Percentiles rank a stretch among this genome's conserved stretches.
phyloP scores from a whole-genome alignment of 1,140 invertebrate genomes.

The Musca vetustissima region DNA sequence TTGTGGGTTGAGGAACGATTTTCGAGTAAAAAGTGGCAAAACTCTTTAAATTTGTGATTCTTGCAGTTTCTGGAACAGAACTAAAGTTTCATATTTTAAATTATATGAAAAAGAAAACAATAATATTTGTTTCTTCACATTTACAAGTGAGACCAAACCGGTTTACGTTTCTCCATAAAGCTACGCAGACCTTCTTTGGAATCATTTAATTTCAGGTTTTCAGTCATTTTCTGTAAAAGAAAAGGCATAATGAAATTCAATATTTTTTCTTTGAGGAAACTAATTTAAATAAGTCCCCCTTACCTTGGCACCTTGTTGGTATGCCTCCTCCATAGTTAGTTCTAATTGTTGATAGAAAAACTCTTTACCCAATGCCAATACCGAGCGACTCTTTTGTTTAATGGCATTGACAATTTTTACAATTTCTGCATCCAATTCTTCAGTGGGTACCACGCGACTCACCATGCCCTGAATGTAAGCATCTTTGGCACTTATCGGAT shows the following conservation, averaged over 20 bases:
- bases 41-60: no score
- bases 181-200: constrained; percentile 86
- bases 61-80: no score
- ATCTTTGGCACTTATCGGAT: constrained; percentile 77
- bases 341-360: constrained; percentile 86
- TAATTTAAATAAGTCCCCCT: background rate
- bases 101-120: no score
- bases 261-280: no score
- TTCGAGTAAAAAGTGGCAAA: no score
- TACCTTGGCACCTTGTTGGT: constrained; percentile 58
- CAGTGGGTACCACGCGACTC: constrained; percentile 63
- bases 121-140: no score
- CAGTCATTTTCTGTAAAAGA: constrained; percentile 68
- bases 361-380: constrained; percentile 81
- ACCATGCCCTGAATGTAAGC: constrained; percentile 60
- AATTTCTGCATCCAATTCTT: constrained; percentile 72
- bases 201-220: constrained; percentile 81
- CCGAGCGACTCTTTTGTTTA: constrained; percentile 74
- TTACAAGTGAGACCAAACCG: constrained; percentile 65
- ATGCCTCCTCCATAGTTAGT: constrained; percentile 72
- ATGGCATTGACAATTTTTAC: constrained; percentile 75
- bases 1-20: no score
- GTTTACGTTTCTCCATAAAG: constrained; percentile 85
- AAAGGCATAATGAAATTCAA: background rate
- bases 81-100: no score